These are phyloP conservation scores for Thaumetopoea pityocampa DNA, from an alignment of 1,140 invertebrate species.

Conservation along the genomic window DNA sequence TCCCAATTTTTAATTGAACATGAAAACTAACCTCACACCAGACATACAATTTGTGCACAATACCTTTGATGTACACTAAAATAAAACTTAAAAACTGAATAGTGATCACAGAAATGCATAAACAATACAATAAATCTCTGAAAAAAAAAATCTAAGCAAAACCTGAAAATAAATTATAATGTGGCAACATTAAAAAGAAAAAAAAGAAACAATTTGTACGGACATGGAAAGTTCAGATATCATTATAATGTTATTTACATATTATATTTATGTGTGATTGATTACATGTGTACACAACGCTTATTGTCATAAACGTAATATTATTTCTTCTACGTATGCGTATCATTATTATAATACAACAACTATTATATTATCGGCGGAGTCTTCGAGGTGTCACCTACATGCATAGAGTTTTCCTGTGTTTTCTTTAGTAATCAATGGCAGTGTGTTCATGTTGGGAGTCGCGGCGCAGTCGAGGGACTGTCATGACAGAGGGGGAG, in stretches of 20 bases:
- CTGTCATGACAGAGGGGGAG: too few species aligned
- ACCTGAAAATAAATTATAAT: conserved; percentile 23
- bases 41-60: conserved; percentile 39
- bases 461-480: too few species aligned
- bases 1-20: conserved; percentile 13
- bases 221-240: conserved; percentile 24
- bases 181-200: too few species aligned
- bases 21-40: background rate
- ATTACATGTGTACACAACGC: conserved; percentile 55
- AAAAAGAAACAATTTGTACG: conserved; percentile 34
- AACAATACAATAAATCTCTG: conserved; percentile 56
- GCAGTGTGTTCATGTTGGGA: too few species aligned
- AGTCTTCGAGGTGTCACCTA: too few species aligned
- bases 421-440: too few species aligned
- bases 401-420: too few species aligned
- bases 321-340: conserved; percentile 18
- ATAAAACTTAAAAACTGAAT: conserved; percentile 45
- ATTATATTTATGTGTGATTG: conserved; percentile 31
- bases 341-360: conserved; percentile 17
- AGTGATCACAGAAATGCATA: conserved; percentile 67
- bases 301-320: conserved; percentile 61
- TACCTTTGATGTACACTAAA: conserved; percentile 27
- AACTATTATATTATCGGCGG: conserved; percentile 6
- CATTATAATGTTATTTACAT: conserved; percentile 41
- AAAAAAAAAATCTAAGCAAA: conserved; percentile 31